Conservation (phyloP, 2,797 vertebrate genomes). For the Eospalax fontanierii region DNA sequence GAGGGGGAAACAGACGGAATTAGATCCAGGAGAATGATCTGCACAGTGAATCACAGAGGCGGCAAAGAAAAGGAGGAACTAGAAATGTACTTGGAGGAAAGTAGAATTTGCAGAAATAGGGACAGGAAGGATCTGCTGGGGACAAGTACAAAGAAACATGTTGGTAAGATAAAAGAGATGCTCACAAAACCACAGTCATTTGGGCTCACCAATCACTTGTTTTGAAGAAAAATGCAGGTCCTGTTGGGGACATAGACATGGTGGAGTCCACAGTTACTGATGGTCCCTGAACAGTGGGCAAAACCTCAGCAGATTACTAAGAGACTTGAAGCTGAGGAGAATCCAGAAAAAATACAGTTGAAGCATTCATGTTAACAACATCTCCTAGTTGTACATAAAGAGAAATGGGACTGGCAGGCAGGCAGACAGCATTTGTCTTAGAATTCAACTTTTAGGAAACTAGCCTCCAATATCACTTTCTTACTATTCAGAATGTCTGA, state of each 20-base stretch:
- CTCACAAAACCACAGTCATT: neutral
- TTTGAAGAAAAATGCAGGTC: neutral
- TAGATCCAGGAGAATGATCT: neutral
- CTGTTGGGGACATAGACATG: neutral
- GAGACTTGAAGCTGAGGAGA: neutral
- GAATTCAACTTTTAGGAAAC: neutral
- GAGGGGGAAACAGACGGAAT: neutral
- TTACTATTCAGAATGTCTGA: neutral
- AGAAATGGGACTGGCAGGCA: neutral
- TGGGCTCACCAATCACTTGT: neutral
- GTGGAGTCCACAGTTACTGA: neutral
- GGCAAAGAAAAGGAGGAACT: neutral
- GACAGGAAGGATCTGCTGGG: accelerated
- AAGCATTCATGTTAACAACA: neutral
- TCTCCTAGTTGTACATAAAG: neutral
- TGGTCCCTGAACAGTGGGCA: neutral
- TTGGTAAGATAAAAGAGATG: neutral
- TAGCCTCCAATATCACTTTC: too few relatives aligned
- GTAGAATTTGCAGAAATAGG: neutral
- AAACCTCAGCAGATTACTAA: neutral
- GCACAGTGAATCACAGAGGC: neutral
- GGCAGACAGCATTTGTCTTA: too few relatives aligned
- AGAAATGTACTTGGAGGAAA: neutral
- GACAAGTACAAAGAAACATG: neutral
- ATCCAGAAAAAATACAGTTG: neutral